Evolutionary conservation across 2,888 invertebrate genomes (phyloP).

Genomic region (Terebella lapidaria): DNA sequence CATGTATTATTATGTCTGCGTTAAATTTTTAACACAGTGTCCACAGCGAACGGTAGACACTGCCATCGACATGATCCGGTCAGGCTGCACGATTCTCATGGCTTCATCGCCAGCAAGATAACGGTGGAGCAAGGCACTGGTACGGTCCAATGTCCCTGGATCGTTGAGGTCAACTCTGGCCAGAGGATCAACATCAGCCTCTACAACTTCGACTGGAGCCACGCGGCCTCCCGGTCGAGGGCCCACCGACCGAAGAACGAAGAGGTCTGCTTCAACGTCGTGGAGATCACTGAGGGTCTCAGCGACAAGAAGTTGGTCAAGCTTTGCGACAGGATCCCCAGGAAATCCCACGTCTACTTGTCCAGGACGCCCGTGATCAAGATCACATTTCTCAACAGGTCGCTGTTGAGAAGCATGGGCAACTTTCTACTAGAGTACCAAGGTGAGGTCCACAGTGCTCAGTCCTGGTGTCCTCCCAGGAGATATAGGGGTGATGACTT

Average conservation of each 20-base stretch:
- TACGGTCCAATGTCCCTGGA: background rate
- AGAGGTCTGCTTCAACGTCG: background rate
- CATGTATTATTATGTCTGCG: too few relatives aligned
- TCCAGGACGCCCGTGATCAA: background rate
- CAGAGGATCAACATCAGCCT: constrained; percentile 3
- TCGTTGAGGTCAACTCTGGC: background rate
- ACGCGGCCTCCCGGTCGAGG: background rate
- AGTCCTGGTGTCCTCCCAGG: too few relatives aligned
- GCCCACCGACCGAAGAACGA: background rate
- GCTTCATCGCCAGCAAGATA: constrained; percentile 2
- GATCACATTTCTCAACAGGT: background rate
- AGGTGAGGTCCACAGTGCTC: too few relatives aligned
- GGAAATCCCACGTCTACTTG: background rate
- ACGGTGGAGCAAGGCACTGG: background rate
- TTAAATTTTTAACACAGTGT: too few relatives aligned
- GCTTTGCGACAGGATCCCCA: background rate
- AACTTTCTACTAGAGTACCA: background rate
- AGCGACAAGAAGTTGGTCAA: background rate
- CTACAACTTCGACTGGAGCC: background rate
- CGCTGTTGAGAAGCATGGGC: background rate
- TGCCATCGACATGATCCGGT: background rate
- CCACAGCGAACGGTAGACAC: background rate
- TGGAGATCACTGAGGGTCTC: background rate
- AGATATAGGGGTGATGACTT: too few relatives aligned
- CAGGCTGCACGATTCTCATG: background rate